These are phyloP conservation scores for Eidolon dupreanum DNA, from an alignment of 2,797 vertebrate genomes.

Conservation along the genomic window DNA sequence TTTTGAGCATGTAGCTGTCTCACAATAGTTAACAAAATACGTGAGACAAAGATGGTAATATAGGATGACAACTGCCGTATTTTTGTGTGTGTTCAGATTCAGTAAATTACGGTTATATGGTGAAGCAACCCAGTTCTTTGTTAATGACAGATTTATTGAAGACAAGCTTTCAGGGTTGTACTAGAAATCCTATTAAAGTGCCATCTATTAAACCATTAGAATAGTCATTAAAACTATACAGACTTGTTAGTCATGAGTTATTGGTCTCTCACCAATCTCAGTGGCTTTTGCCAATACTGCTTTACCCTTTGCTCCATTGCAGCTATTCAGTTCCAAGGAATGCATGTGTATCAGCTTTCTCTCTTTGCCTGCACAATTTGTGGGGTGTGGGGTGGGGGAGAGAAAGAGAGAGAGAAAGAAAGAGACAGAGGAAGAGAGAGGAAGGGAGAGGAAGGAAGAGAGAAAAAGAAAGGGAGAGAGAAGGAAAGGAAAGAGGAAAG, in stretches of 20 bases:
- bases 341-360: conserved; percentile 65
- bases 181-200: conserved; percentile 84
- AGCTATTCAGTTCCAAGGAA: conserved; percentile 69
- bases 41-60: conserved; percentile 40
- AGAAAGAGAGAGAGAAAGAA: too few species aligned
- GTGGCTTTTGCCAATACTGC: conserved; percentile 80
- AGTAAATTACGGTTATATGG: conserved; percentile 56
- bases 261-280: conserved; percentile 80
- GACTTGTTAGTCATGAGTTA: conserved; percentile 84
- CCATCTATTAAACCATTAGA: conserved; percentile 85
- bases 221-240: conserved; percentile 83
- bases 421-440: too few species aligned
- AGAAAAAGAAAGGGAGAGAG: background rate
- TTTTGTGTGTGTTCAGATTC: conserved; percentile 59
- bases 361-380: background rate
- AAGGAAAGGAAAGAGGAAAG: too few species aligned
- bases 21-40: conserved; percentile 56
- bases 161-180: conserved; percentile 81
- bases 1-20: conserved; percentile 38
- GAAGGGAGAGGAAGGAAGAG: too few species aligned
- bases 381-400: background rate
- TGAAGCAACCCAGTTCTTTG: conserved; percentile 73
- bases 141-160: conserved; percentile 83
- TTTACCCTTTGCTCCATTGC: conserved; percentile 69
- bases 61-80: conserved; percentile 62